These are phyloP conservation scores for Tinea pellionella DNA, from an alignment of 2,888 invertebrate genomes.

Conservation along the genomic window DNA sequence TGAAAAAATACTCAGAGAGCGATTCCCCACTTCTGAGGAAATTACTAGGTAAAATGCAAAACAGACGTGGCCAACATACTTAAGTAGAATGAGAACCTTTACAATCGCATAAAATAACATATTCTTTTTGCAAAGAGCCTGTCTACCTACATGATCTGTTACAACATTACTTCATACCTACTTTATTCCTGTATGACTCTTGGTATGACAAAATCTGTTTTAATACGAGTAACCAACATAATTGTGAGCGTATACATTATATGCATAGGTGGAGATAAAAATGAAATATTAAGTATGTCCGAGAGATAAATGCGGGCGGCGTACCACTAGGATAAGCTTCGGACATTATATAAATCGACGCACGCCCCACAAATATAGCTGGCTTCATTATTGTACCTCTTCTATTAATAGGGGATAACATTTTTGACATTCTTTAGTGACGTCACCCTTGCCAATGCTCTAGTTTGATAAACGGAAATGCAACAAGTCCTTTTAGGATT, in stretches of 20 bases:
- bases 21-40: conserved; percentile 5
- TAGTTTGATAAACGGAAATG: neutral
- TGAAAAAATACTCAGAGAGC: conserved; percentile 24
- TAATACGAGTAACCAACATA: neutral
- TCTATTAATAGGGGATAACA: conserved; percentile 6
- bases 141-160: neutral
- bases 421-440: neutral
- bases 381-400: conserved; percentile 10
- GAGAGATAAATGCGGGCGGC: conserved; percentile 15
- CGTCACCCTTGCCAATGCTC: neutral
- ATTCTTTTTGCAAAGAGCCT: neutral
- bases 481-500: neutral
- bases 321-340: conserved; percentile 14
- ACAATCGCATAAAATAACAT: conserved; percentile 1
- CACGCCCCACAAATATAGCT: conserved; percentile 12
- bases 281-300: conserved; percentile 17
- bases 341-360: conserved; percentile 16
- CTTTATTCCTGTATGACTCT: no score
- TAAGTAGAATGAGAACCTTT: conserved; percentile 1
- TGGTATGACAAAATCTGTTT: neutral
- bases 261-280: conserved; percentile 15
- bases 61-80: conserved; percentile 11
- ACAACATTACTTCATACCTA: no score
- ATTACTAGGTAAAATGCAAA: conserved; percentile 14
- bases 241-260: neutral